Conservation (phyloP, 2,113 vertebrate genomes). For the Amblyopsis rosae region DNA sequence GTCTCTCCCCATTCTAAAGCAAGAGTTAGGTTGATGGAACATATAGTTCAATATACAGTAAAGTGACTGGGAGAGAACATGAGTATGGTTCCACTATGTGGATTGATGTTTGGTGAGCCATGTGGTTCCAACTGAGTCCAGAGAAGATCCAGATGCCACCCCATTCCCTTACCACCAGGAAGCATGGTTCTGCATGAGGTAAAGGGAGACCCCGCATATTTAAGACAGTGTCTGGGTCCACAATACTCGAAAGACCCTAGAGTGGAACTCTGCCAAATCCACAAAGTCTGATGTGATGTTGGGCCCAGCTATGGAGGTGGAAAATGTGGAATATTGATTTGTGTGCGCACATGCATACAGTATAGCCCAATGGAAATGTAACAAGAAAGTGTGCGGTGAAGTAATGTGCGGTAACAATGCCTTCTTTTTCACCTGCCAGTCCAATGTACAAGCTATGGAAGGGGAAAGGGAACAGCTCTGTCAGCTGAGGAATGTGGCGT, state of each 20-base stretch:
- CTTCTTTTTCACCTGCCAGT: slow-evolving; percentile 9
- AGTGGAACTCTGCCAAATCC: slow-evolving; percentile 44
- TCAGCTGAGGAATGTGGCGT: slow-evolving; percentile 56
- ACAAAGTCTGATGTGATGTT: slow-evolving; percentile 12
- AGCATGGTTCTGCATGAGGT: slow-evolving; percentile 67
- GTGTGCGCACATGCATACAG: background rate
- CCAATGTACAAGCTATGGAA: slow-evolving; percentile 50
- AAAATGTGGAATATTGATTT: background rate
- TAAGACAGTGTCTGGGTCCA: slow-evolving; percentile 76
- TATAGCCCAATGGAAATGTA: background rate
- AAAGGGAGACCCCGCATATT: slow-evolving; percentile 74
- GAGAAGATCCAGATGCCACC: slow-evolving; percentile 60
- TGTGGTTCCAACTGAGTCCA: slow-evolving; percentile 72
- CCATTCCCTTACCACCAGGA: slow-evolving; percentile 33
- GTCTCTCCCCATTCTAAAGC: slow-evolving; percentile 45
- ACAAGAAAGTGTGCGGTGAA: no score
- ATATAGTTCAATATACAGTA: background rate
- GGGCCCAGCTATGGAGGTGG: slow-evolving; percentile 51
- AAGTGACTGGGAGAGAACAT: background rate
- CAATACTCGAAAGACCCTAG: slow-evolving; percentile 61
- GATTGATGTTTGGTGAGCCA: slow-evolving; percentile 50
- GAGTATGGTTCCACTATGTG: slow-evolving; percentile 28
- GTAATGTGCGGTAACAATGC: background rate
- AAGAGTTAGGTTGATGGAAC: background rate
- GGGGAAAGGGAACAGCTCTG: background rate